Conservation (phyloP, 2,888 invertebrate species). For the Cephus nigrinus region DNA sequence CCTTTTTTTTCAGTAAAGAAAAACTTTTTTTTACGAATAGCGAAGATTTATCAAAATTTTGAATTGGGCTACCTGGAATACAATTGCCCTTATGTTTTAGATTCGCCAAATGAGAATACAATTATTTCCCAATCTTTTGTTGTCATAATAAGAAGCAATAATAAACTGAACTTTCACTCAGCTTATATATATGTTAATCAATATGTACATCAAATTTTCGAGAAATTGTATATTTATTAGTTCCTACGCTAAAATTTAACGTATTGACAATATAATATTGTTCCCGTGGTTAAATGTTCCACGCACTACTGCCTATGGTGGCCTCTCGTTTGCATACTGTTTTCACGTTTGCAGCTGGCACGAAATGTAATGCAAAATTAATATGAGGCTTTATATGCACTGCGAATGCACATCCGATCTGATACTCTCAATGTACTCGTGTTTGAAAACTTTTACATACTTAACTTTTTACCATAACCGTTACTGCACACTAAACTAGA, state of each 20-base stretch:
- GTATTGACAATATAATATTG: neutral
- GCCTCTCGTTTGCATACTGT: neutral
- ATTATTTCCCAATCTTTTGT: neutral
- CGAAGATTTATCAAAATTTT: no score
- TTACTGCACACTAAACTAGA: neutral
- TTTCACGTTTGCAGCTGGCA: neutral
- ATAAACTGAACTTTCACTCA: neutral
- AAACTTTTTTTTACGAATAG: neutral
- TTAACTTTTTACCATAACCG: neutral
- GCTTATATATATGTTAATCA: no score
- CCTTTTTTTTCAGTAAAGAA: neutral
- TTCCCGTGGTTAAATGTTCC: neutral
- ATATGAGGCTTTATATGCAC: neutral
- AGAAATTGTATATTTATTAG: neutral
- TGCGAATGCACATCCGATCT: neutral
- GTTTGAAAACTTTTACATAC: neutral
- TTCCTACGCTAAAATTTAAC: neutral
- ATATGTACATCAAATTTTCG: neutral
- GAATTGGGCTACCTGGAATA: neutral
- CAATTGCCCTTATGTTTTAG: neutral
- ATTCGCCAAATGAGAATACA: neutral
- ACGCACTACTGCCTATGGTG: neutral
- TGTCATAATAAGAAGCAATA: neutral
- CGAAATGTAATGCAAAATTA: neutral
- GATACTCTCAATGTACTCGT: neutral